phyloP scores from a whole-genome alignment of 2,888 invertebrate species.

The Tachina grossa region DNA sequence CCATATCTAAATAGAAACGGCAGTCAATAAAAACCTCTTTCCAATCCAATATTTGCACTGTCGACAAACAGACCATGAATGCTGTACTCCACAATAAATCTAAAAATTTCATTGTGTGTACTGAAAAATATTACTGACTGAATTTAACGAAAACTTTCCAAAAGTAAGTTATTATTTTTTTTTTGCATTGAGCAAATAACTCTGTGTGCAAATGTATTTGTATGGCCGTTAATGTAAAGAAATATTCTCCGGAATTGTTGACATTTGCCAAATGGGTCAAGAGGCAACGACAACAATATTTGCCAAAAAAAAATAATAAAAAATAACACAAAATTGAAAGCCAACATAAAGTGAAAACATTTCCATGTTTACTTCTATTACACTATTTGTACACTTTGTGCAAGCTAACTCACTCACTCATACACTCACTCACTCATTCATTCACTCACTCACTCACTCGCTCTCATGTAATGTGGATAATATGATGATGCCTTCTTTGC shows the following conservation, averaged over 20 bases:
- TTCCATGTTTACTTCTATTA: neutral
- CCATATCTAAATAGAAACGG: no score
- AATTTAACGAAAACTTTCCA: neutral
- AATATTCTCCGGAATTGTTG: conserved; percentile 45
- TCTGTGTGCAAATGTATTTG: neutral
- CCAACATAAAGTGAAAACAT: conserved; percentile 57
- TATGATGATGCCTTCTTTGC: neutral
- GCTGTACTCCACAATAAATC: neutral
- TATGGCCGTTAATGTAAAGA: conserved; percentile 33
- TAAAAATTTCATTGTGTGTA: neutral
- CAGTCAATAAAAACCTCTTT: no score
- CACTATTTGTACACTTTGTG: neutral
- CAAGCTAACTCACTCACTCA: neutral
- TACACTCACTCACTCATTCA: neutral
- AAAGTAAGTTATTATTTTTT: neutral
- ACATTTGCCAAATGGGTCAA: conserved; percentile 73
- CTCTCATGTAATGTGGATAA: neutral
- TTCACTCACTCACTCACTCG: neutral
- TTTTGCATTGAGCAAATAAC: neutral
- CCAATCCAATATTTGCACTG: no score
- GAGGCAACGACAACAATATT: conserved; percentile 70
- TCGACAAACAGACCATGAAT: neutral
- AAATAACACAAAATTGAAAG: conserved; percentile 8
- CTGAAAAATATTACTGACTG: conserved; percentile 7
- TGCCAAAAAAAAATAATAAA: conserved; percentile 65